Base-by-base conservation (phyloP, 2,113 vertebrate species). In the Reinhardtius hippoglossoides region DNA sequence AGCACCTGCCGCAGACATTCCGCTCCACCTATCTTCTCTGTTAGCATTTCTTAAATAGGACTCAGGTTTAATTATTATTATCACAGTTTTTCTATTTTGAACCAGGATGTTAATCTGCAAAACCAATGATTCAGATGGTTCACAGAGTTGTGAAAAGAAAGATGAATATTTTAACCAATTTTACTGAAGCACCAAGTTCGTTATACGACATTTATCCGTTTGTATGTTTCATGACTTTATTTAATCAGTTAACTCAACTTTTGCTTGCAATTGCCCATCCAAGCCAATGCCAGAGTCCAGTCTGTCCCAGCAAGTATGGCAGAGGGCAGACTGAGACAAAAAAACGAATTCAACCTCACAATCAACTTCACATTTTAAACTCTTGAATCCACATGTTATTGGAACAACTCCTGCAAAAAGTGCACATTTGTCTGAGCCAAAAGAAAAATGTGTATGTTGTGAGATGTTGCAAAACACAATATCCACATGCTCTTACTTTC, bases 41-140 rank as follows among this genome's bases (percentile, higher is more conserved):
- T 76, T 52, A 74, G 57, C 62, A 42, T 74, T 26, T 50, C 5
- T 21, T 26, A 44, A 58, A 58, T 59, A 15, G 27, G 14, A 27
- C 26, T 7, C 46, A 18, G 16, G 31, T 3, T 54, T 44, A 10
- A 65, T 59, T 35, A 44, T 14, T 31, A 46, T 67, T n/a, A 55
- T 40, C 50, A 23, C 40, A 57, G 50, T n/a, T 24, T 42, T 44
- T 18, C 13, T 20, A 3, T 58, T 15, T 16, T 15, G 3, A 44
- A 37, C 5, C 26, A 12, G 48, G 12, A 58, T 58, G 26, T 63
- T 23, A 64, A 15, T 31, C n/a, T 18, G 15, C 24, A 24, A 24
- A 24, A 24, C 24, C 24, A 24, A 24, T 24, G 24, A 24, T 24
- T 24, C 24, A 24, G 24, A 24, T 24, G 24, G 24, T 24, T 24